Conservation (phyloP, 2,113 vertebrate genomes). For the Alethe diademata region DNA sequence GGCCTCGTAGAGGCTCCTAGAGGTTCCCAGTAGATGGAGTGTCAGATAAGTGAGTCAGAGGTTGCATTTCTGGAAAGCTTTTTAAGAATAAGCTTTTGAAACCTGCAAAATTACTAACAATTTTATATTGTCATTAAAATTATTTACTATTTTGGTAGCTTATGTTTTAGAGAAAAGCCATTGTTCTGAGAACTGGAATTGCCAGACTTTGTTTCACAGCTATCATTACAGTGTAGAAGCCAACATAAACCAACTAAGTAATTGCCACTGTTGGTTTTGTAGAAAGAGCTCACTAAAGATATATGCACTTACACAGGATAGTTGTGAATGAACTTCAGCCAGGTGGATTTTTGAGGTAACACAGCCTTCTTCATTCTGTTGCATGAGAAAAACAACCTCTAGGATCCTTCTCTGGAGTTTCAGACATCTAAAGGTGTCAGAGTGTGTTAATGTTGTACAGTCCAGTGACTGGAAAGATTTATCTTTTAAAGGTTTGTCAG, state of each 20-base stretch:
- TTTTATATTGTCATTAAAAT: background rate
- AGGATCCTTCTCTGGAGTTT: background rate
- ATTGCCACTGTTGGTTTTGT: background rate
- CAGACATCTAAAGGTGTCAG: background rate
- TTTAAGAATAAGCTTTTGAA: background rate
- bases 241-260: background rate
- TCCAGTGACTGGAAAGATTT: constrained; percentile 9
- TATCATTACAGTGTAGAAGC: background rate
- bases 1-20: background rate
- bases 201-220: background rate
- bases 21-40: background rate
- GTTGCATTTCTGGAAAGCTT: background rate
- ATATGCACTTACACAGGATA: background rate
- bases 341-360: background rate
- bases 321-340: background rate
- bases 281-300: background rate
- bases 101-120: background rate
- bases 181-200: background rate
- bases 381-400: background rate
- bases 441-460: background rate
- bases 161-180: background rate
- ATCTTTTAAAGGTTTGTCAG: constrained; percentile 6
- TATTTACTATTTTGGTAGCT: background rate
- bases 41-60: background rate
- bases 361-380: background rate